phyloP scores from a whole-genome alignment of 2,113 vertebrate genomes.

The Odocoileus hemionus region DNA sequence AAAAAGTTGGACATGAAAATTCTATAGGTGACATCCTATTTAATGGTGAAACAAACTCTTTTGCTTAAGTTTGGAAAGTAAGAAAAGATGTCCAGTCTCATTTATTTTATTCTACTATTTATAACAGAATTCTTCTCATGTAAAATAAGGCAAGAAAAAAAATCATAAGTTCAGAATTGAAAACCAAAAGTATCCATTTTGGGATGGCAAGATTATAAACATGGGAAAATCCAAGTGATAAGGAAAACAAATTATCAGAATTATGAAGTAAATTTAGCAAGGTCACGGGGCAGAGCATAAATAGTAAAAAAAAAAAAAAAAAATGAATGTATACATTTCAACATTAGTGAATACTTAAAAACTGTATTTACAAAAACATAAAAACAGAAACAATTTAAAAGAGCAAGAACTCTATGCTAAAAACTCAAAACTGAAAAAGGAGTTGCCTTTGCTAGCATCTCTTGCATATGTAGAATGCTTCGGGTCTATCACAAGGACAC shows the following conservation, averaged over 20 bases:
- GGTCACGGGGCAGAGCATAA: neutral
- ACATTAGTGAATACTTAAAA: neutral
- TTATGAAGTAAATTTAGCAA: neutral
- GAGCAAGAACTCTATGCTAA: neutral
- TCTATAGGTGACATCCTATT: neutral
- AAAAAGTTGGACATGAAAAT: neutral
- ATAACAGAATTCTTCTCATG: neutral
- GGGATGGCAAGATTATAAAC: neutral
- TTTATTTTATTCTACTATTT: neutral
- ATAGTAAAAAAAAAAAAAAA: neutral
- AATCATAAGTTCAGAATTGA: neutral
- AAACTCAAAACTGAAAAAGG: neutral
- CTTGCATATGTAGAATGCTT: fast-evolving
- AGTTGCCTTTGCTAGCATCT: neutral
- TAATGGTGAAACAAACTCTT: neutral
- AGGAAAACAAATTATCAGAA: neutral
- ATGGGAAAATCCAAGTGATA: neutral
- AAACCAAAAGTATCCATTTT: neutral
- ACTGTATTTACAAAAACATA: neutral
- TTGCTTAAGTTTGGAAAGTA: neutral
- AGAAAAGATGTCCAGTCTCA: neutral
- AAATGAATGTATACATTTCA: neutral
- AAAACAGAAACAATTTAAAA: neutral
- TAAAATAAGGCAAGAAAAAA: neutral
- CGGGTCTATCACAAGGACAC: neutral